Evolutionary conservation across 1,140 invertebrate species (phyloP).

Genomic region (Palaemon carinicauda): DNA sequence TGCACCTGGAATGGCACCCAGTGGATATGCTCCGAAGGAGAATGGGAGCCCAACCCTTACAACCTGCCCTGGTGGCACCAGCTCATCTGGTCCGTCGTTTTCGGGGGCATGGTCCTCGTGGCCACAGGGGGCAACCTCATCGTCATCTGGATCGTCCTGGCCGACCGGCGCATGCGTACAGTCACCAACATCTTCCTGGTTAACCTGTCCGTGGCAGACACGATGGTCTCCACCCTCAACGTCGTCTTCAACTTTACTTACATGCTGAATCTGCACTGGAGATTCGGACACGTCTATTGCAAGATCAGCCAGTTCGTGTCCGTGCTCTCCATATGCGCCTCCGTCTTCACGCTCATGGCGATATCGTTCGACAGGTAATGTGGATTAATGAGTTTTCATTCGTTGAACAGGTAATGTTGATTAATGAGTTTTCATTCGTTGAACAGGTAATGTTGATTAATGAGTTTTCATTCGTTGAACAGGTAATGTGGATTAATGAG

Average conservation of each 20-base stretch:
- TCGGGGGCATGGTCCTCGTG: slow-evolving; percentile 86
- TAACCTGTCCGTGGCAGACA: slow-evolving; percentile 92
- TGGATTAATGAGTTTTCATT: not conserved
- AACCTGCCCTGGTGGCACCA: slow-evolving; percentile 86
- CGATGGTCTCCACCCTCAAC: slow-evolving; percentile 90
- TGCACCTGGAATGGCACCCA: not conserved
- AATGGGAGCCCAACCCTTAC: slow-evolving; percentile 66
- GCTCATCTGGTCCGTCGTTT: slow-evolving; percentile 83
- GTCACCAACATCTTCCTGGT: slow-evolving; percentile 68
- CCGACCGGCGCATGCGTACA: slow-evolving; percentile 66
- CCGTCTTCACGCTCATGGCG: slow-evolving; percentile 94
- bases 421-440: not conserved
- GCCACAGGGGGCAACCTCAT: slow-evolving; percentile 93
- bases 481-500: no score
- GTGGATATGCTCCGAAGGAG: not conserved
- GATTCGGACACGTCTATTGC: slow-evolving; percentile 91
- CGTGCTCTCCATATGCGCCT: slow-evolving; percentile 88
- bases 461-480: no score
- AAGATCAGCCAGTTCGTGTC: slow-evolving; percentile 94
- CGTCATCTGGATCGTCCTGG: slow-evolving; percentile 76
- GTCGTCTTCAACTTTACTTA: slow-evolving; percentile 94
- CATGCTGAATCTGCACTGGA: slow-evolving; percentile 92
- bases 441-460: not conserved
- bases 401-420: not conserved
- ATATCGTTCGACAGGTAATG: slow-evolving; percentile 93